A percentile compares a stretch with the other conserved stretches of the same genome.
phyloP scores from a whole-genome alignment of 2,888 invertebrate genomes.

The Polyommatus icarus region DNA sequence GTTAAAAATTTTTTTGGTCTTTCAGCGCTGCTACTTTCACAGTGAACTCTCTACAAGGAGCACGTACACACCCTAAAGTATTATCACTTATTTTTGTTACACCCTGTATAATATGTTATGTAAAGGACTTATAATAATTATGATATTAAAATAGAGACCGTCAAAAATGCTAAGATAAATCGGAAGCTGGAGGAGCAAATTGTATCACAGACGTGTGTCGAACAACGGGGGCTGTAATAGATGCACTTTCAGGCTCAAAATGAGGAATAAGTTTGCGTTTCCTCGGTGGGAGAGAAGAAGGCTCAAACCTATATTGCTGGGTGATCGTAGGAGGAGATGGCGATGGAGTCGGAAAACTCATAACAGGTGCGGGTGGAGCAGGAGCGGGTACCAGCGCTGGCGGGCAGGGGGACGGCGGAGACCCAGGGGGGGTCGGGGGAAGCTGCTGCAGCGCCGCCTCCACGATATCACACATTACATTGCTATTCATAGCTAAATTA shows the following conservation, averaged over 20 bases:
- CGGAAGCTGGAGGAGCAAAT: slow-evolving; percentile 86
- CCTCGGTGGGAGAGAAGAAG: slow-evolving; percentile 85
- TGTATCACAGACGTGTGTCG: slow-evolving; percentile 88
- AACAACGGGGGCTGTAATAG: slow-evolving; percentile 57
- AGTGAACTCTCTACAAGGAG: too few relatives aligned
- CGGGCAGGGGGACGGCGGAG: slow-evolving; percentile 66
- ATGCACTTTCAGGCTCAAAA: slow-evolving; percentile 65
- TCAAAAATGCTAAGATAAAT: slow-evolving; percentile 53
- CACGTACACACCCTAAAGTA: too few relatives aligned
- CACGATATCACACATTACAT: slow-evolving; percentile 70
- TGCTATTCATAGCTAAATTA: slow-evolving; percentile 57
- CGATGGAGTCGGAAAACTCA: slow-evolving; percentile 53
- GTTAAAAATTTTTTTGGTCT: too few relatives aligned
- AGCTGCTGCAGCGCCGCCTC: slow-evolving; percentile 73
- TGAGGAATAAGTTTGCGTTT: slow-evolving; percentile 89
- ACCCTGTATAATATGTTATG: too few relatives aligned
- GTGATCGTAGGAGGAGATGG: slow-evolving; percentile 69
- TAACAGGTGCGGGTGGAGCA: slow-evolving; percentile 51
- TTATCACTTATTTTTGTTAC: too few relatives aligned
- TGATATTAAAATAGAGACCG: background rate
- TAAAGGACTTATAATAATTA: background rate
- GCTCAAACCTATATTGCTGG: slow-evolving; percentile 59
- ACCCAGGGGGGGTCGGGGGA: slow-evolving; percentile 81
- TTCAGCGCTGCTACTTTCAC: too few relatives aligned
- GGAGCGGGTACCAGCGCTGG: slow-evolving; percentile 73